Evolutionary conservation across 2,113 vertebrate genomes (phyloP).

Genomic region (Sminthopsis crassicaudata): DNA sequence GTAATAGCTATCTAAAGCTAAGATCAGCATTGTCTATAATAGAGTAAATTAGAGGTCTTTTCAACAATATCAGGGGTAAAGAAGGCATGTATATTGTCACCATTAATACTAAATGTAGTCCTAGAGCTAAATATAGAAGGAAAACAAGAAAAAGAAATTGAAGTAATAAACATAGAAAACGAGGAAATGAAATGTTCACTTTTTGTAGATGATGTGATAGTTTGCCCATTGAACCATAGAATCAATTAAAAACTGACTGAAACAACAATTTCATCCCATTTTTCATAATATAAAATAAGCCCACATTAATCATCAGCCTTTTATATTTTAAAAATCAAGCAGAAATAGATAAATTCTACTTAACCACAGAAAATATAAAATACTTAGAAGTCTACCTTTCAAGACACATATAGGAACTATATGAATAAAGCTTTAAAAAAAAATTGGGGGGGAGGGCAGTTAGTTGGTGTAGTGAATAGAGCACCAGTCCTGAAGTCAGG

Average conservation of each 20-base stretch:
- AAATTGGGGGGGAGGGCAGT: too few species aligned
- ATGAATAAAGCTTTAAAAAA: too few species aligned
- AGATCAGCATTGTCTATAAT: background rate
- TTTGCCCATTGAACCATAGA: background rate
- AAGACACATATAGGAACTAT: too few species aligned
- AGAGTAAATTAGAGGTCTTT: background rate
- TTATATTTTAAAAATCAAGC: background rate
- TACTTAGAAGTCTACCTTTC: too few species aligned
- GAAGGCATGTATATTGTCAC: background rate
- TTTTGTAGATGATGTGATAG: background rate
- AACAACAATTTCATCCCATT: background rate
- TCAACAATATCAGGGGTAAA: background rate
- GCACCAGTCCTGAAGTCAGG: too few species aligned
- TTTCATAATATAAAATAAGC: background rate
- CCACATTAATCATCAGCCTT: background rate
- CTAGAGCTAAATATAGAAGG: background rate
- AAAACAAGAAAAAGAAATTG: background rate
- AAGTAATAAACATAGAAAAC: background rate
- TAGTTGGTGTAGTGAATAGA: too few species aligned
- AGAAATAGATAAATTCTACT: background rate
- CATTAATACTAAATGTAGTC: background rate
- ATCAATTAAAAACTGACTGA: background rate
- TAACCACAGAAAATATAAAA: background rate
- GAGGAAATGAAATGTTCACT: background rate
- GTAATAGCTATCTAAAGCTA: background rate